phyloP scores from a whole-genome alignment of 2,888 invertebrate species.

The Cheilosia vulpina region DNA sequence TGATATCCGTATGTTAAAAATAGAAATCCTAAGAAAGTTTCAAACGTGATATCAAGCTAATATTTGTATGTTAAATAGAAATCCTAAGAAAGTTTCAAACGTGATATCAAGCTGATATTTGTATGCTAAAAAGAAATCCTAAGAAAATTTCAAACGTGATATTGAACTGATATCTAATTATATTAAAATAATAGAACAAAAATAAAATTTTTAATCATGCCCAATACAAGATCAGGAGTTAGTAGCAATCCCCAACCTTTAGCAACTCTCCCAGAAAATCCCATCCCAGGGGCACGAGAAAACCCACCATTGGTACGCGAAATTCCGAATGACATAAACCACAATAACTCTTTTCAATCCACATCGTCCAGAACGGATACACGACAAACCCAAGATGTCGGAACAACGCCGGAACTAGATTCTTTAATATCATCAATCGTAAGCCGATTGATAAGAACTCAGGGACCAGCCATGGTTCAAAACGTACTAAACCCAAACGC shows the following conservation, averaged over 20 bases:
- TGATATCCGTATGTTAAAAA: too few species aligned
- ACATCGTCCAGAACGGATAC: background rate
- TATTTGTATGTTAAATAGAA: too few species aligned
- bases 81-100: too few species aligned
- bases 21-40: too few species aligned
- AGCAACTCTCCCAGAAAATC: background rate
- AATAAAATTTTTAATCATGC: background rate
- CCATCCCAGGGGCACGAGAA: background rate
- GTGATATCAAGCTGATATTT: too few species aligned
- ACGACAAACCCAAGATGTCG: background rate
- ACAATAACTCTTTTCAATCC: background rate
- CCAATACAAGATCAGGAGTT: background rate
- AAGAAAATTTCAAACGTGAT: too few species aligned
- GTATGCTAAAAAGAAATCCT: too few species aligned
- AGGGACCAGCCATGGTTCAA: slow-evolving; percentile 12
- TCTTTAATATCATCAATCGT: slow-evolving; percentile 16
- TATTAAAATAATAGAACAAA: slow-evolving; percentile 5
- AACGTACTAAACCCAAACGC: background rate
- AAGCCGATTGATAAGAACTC: background rate
- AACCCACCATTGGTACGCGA: background rate
- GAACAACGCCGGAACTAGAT: slow-evolving; percentile 17
- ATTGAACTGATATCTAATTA: background rate
- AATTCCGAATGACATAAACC: background rate
- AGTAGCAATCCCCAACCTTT: background rate
- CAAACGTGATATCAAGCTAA: too few species aligned